Evolutionary conservation across 2,888 invertebrate genomes (phyloP).

Genomic region (Boloria euphrosyne): DNA sequence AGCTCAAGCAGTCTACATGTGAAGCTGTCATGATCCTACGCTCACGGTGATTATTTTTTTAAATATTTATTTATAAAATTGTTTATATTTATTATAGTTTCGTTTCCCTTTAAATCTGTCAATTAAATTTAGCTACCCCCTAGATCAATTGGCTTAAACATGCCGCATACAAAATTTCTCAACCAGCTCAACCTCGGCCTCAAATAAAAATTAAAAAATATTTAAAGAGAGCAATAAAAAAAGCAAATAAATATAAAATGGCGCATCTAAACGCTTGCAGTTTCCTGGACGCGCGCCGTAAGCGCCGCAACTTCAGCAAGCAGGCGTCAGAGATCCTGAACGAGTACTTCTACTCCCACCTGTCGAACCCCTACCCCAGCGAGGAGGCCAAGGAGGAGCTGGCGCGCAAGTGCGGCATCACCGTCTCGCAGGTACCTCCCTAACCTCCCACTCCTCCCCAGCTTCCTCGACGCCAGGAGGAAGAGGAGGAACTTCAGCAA

Average conservation of each 20-base stretch:
- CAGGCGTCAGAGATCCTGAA: slow-evolving; percentile 99
- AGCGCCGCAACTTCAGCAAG: slow-evolving; percentile 99
- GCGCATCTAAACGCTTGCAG: slow-evolving; percentile 65
- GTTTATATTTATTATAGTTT: no score
- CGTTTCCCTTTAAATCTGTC: no score
- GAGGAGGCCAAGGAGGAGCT: slow-evolving; percentile 99
- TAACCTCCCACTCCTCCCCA: slow-evolving; percentile 41
- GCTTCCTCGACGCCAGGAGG: slow-evolving; percentile 86
- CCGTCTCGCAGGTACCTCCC: slow-evolving; percentile 92
- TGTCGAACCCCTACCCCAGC: slow-evolving; percentile 99
- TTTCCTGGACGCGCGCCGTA: slow-evolving; percentile 90
- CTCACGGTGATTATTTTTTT: slow-evolving; percentile 78
- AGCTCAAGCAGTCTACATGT: slow-evolving; percentile 99
- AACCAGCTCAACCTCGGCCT: slow-evolving; percentile 63
- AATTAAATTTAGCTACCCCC: no score
- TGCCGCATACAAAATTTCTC: slow-evolving; percentile 24
- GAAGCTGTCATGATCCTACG: slow-evolving; percentile 99
- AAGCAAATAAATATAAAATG: slow-evolving; percentile 22
- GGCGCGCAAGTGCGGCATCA: slow-evolving; percentile 99
- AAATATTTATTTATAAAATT: background rate
- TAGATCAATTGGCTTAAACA: slow-evolving; percentile 13
- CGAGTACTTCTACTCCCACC: slow-evolving; percentile 99
- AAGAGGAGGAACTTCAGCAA: slow-evolving; percentile 98
- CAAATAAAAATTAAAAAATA: slow-evolving; percentile 19
- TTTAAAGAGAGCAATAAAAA: slow-evolving; percentile 1